These are phyloP conservation scores for Epinephelus coioides DNA, from an alignment of 2,797 vertebrate species.

Conservation along the genomic window DNA sequence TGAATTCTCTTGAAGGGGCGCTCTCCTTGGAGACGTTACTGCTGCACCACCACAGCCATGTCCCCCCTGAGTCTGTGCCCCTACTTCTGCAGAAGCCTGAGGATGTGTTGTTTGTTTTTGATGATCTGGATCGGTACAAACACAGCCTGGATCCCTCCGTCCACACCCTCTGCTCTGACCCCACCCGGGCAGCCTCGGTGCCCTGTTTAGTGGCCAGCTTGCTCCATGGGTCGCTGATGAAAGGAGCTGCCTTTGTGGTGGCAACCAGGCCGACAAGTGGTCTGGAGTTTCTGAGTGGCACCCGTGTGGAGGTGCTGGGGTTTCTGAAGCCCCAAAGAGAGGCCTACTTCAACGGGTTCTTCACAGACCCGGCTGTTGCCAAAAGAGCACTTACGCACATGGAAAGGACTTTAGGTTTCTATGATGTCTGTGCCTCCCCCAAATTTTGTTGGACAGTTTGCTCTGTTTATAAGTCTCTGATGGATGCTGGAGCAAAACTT, in stretches of 20 bases:
- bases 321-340: slow-evolving; percentile 83
- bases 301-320: slow-evolving; percentile 72
- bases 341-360: slow-evolving; percentile 76
- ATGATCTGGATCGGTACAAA: slow-evolving; percentile 79
- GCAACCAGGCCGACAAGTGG: slow-evolving; percentile 61
- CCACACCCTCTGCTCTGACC: slow-evolving; percentile 59
- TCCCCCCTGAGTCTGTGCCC: slow-evolving; percentile 47
- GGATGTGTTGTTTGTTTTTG: slow-evolving; percentile 82
- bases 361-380: slow-evolving; percentile 62
- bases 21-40: slow-evolving; percentile 78
- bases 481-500: slow-evolving; percentile 56
- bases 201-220: slow-evolving; percentile 79
- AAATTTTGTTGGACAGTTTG: slow-evolving; percentile 87
- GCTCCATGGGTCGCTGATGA: slow-evolving; percentile 78
- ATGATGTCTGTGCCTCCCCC: slow-evolving; percentile 78
- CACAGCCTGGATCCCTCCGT: slow-evolving; percentile 57
- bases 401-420: slow-evolving; percentile 79
- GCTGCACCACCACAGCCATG: slow-evolving; percentile 32
- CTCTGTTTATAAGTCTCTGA: slow-evolving; percentile 69
- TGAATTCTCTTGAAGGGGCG: slow-evolving; percentile 39
- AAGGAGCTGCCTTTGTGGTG: slow-evolving; percentile 78
- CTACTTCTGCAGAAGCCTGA: slow-evolving; percentile 67
- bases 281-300: slow-evolving; percentile 46
- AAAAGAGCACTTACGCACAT: slow-evolving; percentile 66
- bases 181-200: slow-evolving; percentile 40